Percentiles rank a stretch among this genome's conserved stretches.
Evolutionary conservation across 1,140 invertebrate species (phyloP).

Genomic region (Platorchestia sp.): DNA sequence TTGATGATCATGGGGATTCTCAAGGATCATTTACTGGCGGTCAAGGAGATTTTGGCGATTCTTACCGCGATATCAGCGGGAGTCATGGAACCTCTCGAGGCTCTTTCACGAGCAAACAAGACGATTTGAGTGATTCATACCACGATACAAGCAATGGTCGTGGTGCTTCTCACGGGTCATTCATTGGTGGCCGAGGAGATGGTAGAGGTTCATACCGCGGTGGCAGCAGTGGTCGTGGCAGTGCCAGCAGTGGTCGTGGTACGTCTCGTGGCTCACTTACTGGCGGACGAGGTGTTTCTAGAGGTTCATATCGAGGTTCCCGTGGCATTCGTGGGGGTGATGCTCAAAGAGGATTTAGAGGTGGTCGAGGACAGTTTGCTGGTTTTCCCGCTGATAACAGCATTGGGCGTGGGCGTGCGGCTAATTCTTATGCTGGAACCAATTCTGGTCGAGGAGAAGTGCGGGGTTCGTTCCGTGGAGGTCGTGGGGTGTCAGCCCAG

Average conservation of each 20-base stretch:
- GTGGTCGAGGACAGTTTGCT: background rate
- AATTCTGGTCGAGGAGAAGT: background rate
- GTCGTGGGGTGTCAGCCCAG: background rate
- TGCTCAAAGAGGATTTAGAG: background rate
- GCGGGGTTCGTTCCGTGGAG: background rate
- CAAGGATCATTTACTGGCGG: background rate
- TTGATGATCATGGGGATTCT: background rate
- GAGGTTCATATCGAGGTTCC: background rate
- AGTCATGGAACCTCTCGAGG: background rate
- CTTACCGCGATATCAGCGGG: background rate
- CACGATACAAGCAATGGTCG: background rate
- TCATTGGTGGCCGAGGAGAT: background rate
- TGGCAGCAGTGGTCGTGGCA: background rate
- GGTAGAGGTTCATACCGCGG: background rate
- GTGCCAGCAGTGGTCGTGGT: background rate
- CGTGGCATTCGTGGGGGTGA: background rate
- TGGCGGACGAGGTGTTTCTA: background rate
- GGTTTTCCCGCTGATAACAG: background rate
- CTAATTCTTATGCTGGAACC: background rate
- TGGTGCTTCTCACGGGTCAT: background rate
- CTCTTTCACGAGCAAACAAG: background rate
- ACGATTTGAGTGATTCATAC: background rate
- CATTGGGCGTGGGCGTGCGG: background rate
- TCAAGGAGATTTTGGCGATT: background rate
- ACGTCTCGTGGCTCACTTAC: background rate